Evolutionary conservation across 2,888 invertebrate genomes (phyloP).

Genomic region (Leptinotarsa tumamoca): DNA sequence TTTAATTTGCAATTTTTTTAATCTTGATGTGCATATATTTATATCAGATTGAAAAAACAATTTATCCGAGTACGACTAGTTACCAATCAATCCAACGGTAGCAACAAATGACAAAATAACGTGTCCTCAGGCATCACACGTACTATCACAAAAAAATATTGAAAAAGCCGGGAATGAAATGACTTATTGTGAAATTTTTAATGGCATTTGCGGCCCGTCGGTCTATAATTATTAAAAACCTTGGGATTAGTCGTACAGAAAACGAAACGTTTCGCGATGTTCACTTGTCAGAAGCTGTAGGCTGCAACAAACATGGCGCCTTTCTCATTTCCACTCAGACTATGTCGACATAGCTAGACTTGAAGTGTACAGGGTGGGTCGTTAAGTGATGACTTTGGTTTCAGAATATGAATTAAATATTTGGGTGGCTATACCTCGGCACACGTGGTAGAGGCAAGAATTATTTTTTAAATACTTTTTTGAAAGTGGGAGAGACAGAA

Average conservation of each 20-base stretch:
- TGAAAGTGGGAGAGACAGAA: too few species aligned
- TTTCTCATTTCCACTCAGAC: constrained; percentile 50
- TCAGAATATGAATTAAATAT: too few species aligned
- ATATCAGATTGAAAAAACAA: too few species aligned
- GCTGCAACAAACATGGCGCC: constrained; percentile 54
- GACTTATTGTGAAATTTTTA: constrained; percentile 39
- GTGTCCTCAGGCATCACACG: background rate
- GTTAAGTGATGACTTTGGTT: too few species aligned
- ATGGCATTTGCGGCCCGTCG: constrained; percentile 34
- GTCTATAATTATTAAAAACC: constrained; percentile 44
- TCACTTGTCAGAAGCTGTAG: constrained; percentile 51
- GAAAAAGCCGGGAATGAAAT: background rate
- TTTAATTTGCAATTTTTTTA: too few species aligned
- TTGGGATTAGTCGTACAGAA: constrained; percentile 40
- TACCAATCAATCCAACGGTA: background rate
- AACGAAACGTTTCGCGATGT: constrained; percentile 33
- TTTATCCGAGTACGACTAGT: background rate
- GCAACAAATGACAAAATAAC: background rate
- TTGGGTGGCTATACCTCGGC: too few species aligned
- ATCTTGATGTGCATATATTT: too few species aligned
- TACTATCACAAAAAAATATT: constrained; percentile 1
- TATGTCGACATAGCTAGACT: constrained; percentile 27
- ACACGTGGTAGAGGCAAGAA: too few species aligned
- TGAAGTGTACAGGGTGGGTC: too few species aligned
- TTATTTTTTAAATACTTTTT: too few species aligned